phyloP scores from a whole-genome alignment of 2,888 invertebrate species.

The Rotaria macrura region DNA sequence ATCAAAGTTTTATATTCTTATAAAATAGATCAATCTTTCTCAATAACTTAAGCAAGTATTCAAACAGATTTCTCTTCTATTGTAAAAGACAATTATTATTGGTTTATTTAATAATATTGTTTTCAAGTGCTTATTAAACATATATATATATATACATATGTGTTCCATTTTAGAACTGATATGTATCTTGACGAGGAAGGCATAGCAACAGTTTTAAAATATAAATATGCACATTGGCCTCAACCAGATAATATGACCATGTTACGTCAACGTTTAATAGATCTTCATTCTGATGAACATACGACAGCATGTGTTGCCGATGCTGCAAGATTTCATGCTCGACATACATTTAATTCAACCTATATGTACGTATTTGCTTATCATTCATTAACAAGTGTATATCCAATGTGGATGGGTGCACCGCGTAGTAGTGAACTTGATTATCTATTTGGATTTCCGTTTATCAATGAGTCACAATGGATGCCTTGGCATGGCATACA shows the following conservation, averaged over 20 bases:
- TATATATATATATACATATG: no score
- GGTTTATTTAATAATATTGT: no score
- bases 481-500: constrained; percentile 41
- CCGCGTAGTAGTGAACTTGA: constrained; percentile 52
- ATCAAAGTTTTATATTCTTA: no score
- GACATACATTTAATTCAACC: constrained; percentile 36
- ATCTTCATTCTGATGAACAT: constrained; percentile 35
- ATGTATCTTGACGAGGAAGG: constrained; percentile 33
- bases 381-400: constrained; percentile 43
- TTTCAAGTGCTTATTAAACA: no score
- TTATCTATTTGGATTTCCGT: constrained; percentile 53
- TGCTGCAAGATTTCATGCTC: constrained; percentile 27
- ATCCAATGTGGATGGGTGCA: constrained; percentile 43
- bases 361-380: constrained; percentile 48
- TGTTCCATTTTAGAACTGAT: not conserved
- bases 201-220: constrained; percentile 27
- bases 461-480: constrained; percentile 39
- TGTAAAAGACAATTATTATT: no score
- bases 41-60: no score
- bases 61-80: no score
- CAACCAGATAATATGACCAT: constrained; percentile 44
- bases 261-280: constrained; percentile 42
- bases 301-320: constrained; percentile 32
- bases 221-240: constrained; percentile 49
- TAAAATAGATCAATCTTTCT: no score